A percentile compares a stretch with the other conserved stretches of the same genome.
Conservation (phyloP, 2,797 vertebrate genomes). For the Manis crassicaudata region DNA sequence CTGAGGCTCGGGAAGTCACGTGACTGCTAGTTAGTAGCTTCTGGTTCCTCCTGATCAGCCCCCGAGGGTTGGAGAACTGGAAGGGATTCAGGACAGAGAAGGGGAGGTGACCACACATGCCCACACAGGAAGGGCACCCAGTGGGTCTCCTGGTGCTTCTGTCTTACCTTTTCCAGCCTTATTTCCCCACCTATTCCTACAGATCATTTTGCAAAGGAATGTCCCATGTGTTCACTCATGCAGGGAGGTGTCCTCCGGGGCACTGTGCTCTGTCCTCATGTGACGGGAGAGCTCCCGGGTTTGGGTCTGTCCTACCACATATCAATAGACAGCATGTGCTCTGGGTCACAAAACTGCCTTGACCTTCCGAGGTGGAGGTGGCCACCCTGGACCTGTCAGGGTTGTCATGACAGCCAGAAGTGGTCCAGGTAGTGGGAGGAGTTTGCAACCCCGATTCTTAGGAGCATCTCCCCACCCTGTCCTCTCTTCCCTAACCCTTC, state of each 20-base stretch:
- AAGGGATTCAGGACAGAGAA: not conserved
- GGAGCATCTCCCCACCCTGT: not conserved
- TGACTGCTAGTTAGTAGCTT: not conserved
- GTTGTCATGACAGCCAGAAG: not conserved
- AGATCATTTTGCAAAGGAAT: not conserved
- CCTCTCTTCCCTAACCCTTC: not conserved
- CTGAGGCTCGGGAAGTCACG: slow-evolving; percentile 33
- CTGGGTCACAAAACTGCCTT: not conserved
- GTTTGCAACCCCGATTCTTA: not conserved
- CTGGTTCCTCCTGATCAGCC: not conserved
- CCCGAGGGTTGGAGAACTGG: not conserved
- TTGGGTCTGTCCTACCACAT: not conserved
- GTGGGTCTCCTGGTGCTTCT: not conserved
- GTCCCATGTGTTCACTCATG: not conserved
- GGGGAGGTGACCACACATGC: not conserved
- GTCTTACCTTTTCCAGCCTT: not conserved
- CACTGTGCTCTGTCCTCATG: not conserved
- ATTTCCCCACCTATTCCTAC: not conserved
- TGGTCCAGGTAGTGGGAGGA: not conserved
- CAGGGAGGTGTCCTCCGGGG: not conserved
- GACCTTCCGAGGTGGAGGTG: not conserved
- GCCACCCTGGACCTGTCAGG: not conserved
- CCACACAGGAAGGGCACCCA: not conserved
- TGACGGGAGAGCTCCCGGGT: not conserved
- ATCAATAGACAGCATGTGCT: not conserved